Percentiles rank a stretch among this genome's conserved stretches.
Evolutionary conservation across 1,140 invertebrate genomes (phyloP).

Genomic region (Cardiocondyla obscurior): DNA sequence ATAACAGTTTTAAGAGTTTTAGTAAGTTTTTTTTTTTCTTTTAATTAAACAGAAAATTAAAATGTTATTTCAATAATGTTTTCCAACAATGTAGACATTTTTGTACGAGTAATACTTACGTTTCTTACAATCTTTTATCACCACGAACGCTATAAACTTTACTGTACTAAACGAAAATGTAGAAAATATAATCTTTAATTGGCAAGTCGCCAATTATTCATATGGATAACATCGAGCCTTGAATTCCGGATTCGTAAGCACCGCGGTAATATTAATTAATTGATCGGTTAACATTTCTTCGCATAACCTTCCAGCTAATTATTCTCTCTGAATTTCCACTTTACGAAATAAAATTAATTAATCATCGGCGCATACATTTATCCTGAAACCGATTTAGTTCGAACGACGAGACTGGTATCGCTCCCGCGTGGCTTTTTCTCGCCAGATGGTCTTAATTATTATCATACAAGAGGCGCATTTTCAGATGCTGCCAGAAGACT

Average conservation of each 20-base stretch:
- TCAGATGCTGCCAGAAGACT: slow-evolving; percentile 13
- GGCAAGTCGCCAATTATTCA: background rate
- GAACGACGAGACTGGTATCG: background rate
- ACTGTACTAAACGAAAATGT: background rate
- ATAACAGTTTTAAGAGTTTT: background rate
- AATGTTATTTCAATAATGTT: background rate
- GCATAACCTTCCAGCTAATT: background rate
- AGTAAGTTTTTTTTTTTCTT: background rate
- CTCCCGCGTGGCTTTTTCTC: background rate
- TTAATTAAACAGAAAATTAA: background rate
- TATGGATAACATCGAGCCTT: background rate
- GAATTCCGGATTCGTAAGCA: background rate
- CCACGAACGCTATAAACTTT: background rate
- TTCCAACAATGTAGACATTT: background rate
- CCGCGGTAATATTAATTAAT: slow-evolving; percentile 7
- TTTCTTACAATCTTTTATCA: background rate
- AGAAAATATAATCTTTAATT: background rate
- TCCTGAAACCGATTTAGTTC: background rate
- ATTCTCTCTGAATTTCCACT: background rate
- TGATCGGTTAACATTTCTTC: slow-evolving; percentile 8
- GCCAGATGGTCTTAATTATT: slow-evolving; percentile 35
- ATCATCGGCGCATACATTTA: background rate
- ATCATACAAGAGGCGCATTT: background rate
- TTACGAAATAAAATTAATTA: background rate
- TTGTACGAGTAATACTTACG: background rate